Evolutionary conservation across 1,140 invertebrate species (phyloP), one percentile per base, ranked within the genome.

Genomic region (Bursaphelenchus mucronatus): DNA sequence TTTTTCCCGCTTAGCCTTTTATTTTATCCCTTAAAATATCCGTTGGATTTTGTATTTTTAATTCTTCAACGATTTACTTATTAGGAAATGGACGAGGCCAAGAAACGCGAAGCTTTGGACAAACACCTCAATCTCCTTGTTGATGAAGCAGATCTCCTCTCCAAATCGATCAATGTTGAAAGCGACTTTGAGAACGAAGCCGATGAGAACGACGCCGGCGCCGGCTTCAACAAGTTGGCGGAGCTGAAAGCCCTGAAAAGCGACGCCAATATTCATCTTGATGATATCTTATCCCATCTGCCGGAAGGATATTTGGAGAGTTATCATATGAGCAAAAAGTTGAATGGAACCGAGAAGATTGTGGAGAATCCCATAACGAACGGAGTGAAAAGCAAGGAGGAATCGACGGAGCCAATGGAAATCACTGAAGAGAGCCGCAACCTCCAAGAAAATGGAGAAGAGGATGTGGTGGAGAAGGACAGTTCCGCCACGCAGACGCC

Each of bases 81-180:
- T 75, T 50, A 74, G 64, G 76, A 80, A 52, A 77, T 79, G 43
- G 50, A 78, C 6, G 76, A 82, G 30, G 50, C 75, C 6, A 67
- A 71, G 45, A 76, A 78, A 59, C 95, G 97, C 80, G 90, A 94
- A 76, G 92, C 92, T 0, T 85, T 97, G 49, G 94, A 98, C 85
- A 88, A 96, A 71, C 94, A 98, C 82, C 85, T 99, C 19, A 95
- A 92, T 82, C 97, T 96, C 80, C 95, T 99, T 78, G 93, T 99
- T 51, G 93, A 94, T 84, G 92, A 96, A 83, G 97, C 95, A 0
- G 94, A 98, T 83, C 94, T 95, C 81, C 96, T 94, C 85, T 96
- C 93, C 0, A 78, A 78, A 13, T 82, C 84, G 79, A 66, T 86
- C 40, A 81, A 83, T 43, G 73, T 82, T 69, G 82, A 88, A 81